Evolutionary conservation across 2,113 vertebrate species (phyloP), one percentile per base, ranked within the genome.

Genomic region (Pungitius pungitius): DNA sequence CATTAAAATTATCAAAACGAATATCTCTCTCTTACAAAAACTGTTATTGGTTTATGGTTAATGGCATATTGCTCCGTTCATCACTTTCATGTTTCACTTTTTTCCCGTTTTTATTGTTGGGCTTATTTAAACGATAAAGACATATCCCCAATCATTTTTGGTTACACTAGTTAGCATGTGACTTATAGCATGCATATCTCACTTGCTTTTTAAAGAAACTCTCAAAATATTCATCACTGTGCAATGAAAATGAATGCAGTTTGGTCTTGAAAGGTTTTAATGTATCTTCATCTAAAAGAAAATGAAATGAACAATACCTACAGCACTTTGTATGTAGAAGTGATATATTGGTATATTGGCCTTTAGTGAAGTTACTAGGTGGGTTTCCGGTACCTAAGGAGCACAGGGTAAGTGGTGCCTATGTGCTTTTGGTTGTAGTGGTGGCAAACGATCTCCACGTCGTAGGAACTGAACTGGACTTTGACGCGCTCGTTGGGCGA

Each of bases 341-440:
- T 47, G 59, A 5, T 18, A 37, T 59, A 30, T 73, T 55, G n/a
- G n/a, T n/a, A 65, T 27, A 58, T 14, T 30, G 5, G 57, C 62
- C 47, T 33, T 22, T 24, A 14, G 20, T 75, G 22, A 56, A 40
- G 63, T 81, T 82, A 73, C 27, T 30, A 1, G 7, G 43, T 3
- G 27, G 37, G 64, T 6, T 80, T 87, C 66, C 69, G 81, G 83
- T 92, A 91, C 69, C 51, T 85, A 40, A 93, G 72, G 10, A 94
- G 91, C 76, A 94, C 90, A 18, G 94, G 94, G 69, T 92, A 95
- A 8, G 94, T 93, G 52, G 94, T 95, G 67, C 93, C 93, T 57
- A 94, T 94, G 85, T 94, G 93, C 78, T 92, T 94, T 57, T 93
- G 90, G 84, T 94, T 94, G 87, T 94, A 89, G 83, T 93, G 93